phyloP scores from a whole-genome alignment of 2,113 vertebrate genomes.

The Camelus dromedarius region DNA sequence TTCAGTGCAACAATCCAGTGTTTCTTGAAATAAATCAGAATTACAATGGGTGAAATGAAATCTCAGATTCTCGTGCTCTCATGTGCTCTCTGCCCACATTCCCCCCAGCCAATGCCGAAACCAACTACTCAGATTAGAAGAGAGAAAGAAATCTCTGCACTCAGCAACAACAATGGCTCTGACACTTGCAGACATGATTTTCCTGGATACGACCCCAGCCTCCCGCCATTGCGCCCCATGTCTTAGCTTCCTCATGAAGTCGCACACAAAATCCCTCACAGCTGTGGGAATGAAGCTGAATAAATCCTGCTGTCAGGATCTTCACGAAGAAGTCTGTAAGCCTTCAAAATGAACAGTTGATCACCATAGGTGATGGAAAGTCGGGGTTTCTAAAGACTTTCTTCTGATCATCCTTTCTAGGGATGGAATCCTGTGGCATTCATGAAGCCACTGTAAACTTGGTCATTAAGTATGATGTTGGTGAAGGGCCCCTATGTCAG shows the following conservation, averaged over 20 bases:
- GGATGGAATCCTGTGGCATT: constrained; percentile 88
- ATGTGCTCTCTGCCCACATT: background rate
- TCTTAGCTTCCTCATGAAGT: constrained; percentile 74
- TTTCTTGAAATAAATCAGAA: background rate
- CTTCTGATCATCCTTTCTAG: constrained; percentile 90
- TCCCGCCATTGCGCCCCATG: background rate
- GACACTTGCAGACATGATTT: constrained; percentile 90
- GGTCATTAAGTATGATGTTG: constrained; percentile 90
- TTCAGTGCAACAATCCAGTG: background rate
- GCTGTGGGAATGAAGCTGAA: constrained; percentile 61
- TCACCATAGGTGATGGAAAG: constrained; percentile 65
- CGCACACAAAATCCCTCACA: constrained; percentile 56
- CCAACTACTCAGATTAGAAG: background rate
- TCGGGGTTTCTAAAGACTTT: constrained; percentile 89
- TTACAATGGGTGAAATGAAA: background rate
- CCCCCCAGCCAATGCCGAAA: background rate
- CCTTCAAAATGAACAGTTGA: background rate
- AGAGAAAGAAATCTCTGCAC: constrained; percentile 90
- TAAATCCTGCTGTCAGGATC: constrained; percentile 24
- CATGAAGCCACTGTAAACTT: constrained; percentile 90
- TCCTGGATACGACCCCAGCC: constrained; percentile 88
- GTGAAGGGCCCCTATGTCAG: constrained; percentile 90
- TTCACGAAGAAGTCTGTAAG: constrained; percentile 71
- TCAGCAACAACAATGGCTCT: constrained; percentile 90
- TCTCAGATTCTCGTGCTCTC: background rate